These are phyloP conservation scores for Nowickia ferox DNA, from an alignment of 2,888 invertebrate species.

Conservation along the genomic window DNA sequence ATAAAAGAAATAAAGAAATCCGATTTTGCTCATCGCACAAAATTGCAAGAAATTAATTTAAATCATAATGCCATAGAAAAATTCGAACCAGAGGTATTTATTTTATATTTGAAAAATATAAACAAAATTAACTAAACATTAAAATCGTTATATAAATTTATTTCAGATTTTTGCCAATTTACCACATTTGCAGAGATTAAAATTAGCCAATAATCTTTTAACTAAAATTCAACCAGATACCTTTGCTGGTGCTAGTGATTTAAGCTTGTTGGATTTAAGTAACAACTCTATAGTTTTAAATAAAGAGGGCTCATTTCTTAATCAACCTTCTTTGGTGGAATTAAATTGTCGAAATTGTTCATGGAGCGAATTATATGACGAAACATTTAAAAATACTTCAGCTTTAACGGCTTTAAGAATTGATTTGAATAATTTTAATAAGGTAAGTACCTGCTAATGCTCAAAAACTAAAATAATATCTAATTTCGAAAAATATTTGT, in stretches of 20 bases:
- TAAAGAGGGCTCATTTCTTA: constrained; percentile 78
- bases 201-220: constrained; percentile 81
- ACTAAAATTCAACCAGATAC: constrained; percentile 79
- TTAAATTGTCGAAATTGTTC: constrained; percentile 82
- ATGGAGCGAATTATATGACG: constrained; percentile 80
- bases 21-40: constrained; percentile 79
- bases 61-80: constrained; percentile 78
- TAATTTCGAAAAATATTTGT: too few relatives aligned
- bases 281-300: constrained; percentile 81
- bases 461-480: background rate
- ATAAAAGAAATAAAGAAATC: constrained; percentile 78
- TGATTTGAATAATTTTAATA: constrained; percentile 80
- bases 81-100: constrained; percentile 78
- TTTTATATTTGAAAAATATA: background rate
- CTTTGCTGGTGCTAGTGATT: constrained; percentile 79
- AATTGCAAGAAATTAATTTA: constrained; percentile 80
- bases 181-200: constrained; percentile 79
- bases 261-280: constrained; percentile 81
- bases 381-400: constrained; percentile 81
- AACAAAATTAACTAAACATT: background rate
- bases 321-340: constrained; percentile 79
- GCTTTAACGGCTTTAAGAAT: constrained; percentile 80
- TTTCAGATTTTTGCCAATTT: constrained; percentile 80
- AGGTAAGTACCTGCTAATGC: constrained; percentile 75
- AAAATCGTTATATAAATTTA: background rate